phyloP scores from a whole-genome alignment of 2,113 vertebrate species.

The Rhizomys pruinosus region DNA sequence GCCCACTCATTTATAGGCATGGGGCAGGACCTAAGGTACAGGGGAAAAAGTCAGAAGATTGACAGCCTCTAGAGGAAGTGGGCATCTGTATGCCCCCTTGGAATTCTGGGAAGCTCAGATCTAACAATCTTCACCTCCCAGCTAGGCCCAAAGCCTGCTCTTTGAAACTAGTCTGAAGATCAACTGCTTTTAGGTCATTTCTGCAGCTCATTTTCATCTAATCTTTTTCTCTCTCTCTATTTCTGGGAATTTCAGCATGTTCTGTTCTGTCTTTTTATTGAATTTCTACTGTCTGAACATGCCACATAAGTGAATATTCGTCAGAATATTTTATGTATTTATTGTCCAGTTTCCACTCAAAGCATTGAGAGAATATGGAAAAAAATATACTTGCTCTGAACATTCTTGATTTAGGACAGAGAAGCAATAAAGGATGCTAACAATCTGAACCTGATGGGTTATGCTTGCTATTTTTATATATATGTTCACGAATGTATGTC shows the following conservation, averaged over 20 bases:
- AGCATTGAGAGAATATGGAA: not conserved
- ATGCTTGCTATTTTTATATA: not conserved
- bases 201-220: not conserved
- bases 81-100: too few relatives aligned
- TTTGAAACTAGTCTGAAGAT: not conserved
- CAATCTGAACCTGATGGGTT: conserved; percentile 61
- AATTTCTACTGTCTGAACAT: not conserved
- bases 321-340: not conserved
- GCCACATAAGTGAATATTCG: conserved; percentile 10
- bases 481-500: not conserved
- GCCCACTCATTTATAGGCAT: too few relatives aligned
- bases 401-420: conserved; percentile 49
- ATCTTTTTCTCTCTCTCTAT: not conserved
- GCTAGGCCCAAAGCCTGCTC: not conserved
- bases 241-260: not conserved
- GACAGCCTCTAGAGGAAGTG: too few relatives aligned
- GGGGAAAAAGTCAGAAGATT: too few relatives aligned
- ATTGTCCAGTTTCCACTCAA: not conserved
- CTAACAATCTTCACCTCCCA: too few relatives aligned
- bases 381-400: conserved; percentile 35
- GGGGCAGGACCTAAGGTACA: too few relatives aligned
- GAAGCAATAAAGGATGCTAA: conserved; percentile 58
- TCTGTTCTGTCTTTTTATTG: not conserved
- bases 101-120: too few relatives aligned
- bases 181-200: not conserved